Percentiles rank a stretch among this genome's conserved stretches.
These are phyloP conservation scores for Clusia tigrina DNA, from an alignment of 2,888 invertebrate genomes.

Conservation along the genomic window DNA sequence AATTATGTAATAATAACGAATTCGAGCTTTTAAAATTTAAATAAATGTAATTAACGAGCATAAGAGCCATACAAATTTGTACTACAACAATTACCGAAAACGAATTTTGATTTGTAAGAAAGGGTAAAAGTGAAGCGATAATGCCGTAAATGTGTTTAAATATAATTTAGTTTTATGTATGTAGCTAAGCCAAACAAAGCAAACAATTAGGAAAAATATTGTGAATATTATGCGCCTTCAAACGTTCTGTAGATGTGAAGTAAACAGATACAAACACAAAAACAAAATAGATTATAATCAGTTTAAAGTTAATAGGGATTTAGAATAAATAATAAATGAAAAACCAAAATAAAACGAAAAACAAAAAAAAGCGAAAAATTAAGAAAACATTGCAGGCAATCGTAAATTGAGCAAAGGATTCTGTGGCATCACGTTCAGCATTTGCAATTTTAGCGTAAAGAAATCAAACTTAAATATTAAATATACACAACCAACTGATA, in stretches of 20 bases:
- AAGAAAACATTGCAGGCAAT: too few species aligned
- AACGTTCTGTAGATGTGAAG: constrained; percentile 50
- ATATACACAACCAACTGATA: too few species aligned
- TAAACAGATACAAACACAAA: constrained; percentile 21
- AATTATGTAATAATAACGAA: constrained; percentile 37
- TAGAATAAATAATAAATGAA: constrained; percentile 20
- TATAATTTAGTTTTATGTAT: constrained; percentile 40
- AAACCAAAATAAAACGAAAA: neutral
- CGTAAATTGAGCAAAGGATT: too few species aligned
- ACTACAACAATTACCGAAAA: constrained; percentile 10
- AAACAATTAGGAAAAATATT: constrained; percentile 36
- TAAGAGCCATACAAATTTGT: constrained; percentile 7
- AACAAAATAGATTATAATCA: constrained; percentile 16
- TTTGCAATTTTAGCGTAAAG: too few species aligned
- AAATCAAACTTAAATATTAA: too few species aligned
- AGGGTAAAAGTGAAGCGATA: neutral
- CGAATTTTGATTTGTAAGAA: constrained; percentile 25
- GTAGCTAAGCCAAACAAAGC: too few species aligned
- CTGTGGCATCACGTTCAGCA: too few species aligned
- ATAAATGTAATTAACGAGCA: constrained; percentile 21
- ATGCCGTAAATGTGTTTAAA: constrained; percentile 17
- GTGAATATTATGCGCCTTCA: constrained; percentile 64
- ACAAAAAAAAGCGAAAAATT: constrained; percentile 23
- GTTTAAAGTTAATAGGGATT: constrained; percentile 21
- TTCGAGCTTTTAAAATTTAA: constrained; percentile 57